Base-by-base conservation (phyloP, 2,888 invertebrate genomes). In the Argyresthia albistria region DNA sequence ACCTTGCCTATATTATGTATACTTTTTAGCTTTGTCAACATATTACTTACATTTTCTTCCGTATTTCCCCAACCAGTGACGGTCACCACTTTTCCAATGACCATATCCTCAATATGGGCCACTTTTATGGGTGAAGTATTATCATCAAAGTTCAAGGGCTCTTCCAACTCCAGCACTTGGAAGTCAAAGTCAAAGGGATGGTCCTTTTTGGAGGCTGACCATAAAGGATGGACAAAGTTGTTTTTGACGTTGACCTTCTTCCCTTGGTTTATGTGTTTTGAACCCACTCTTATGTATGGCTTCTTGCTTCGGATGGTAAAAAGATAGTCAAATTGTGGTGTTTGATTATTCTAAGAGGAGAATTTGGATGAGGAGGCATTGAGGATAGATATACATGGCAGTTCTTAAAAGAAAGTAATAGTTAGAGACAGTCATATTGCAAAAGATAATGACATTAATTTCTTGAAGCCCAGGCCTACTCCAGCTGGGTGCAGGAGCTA, bases 41-140 rank as follows among this genome's bases (percentile, higher is more conserved):
- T 12, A 36, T 45, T 35, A 76, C 83, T 80, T 60, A 84, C 86
- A 59, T 81, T 80, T 60, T 86, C 84, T 12, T 73, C 69, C 3
- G 81, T 83, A 37, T 81, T 80, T 0, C 87, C 86, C 88, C 88
- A 88, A 16, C 88, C 88, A 39, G 84, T 80, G 0, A 86, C 86
- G 0, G 80, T 77, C 0, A 86, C 57, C 0, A 81, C 68, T 57
- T 78, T 81, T 0, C 86, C 88, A 47, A 80, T 74, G 0, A 74
- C 69, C 80, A 87, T 80, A 46, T 87, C 86, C 55, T 81, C 74
- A 0, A 80, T 72, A 50, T 70, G 73, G 0, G 74, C 87, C n/a
- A 88, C 57, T 56, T 80, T 81, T 0, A 87, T 63, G 0, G 87
- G 71, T 51, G 80, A 80, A 0, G 78, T 57, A 10, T 73, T 77